Conservation (phyloP, 1,140 invertebrate genomes). For the Drosophila littoralis region DNA sequence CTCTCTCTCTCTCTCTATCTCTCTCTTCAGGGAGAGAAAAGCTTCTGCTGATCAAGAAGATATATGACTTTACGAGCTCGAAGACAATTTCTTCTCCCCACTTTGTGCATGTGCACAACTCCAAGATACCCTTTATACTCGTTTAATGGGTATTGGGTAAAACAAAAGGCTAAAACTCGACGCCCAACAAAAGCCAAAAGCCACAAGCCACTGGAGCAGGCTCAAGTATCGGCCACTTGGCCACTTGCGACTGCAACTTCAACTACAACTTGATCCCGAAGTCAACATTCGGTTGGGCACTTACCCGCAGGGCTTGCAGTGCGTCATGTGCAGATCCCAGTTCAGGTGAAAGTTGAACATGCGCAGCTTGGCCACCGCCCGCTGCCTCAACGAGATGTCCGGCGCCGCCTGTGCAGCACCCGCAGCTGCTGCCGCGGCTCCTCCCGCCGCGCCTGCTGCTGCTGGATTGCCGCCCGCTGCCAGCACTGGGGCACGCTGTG, state of each 20-base stretch:
- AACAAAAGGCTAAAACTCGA: constrained; percentile 50
- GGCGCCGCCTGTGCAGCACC: constrained; percentile 38
- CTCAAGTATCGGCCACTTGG: constrained; percentile 57
- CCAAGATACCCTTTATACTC: neutral
- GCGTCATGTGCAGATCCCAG: constrained; percentile 84
- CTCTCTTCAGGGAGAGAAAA: too few species aligned
- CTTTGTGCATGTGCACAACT: neutral
- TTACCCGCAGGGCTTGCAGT: constrained; percentile 84
- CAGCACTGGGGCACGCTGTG: constrained; percentile 42
- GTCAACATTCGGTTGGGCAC: constrained; percentile 26
- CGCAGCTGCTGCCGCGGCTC: neutral
- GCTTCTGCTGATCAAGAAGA: too few species aligned
- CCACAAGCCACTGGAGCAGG: constrained; percentile 60
- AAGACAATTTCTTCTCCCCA: too few species aligned
- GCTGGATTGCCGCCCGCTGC: neutral
- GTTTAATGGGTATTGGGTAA: neutral
- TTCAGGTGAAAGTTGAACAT: constrained; percentile 84
- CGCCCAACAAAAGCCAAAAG: constrained; percentile 75
- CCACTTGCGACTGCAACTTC: constrained; percentile 63
- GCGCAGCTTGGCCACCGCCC: constrained; percentile 82
- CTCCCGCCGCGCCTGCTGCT: constrained; percentile 1
- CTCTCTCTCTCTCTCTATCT: too few species aligned
- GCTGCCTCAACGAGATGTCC: constrained; percentile 81
- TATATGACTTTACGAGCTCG: too few species aligned
- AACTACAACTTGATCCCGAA: neutral